These are phyloP conservation scores for Lophotis ruficrista DNA, from an alignment of 2,113 vertebrate genomes.

Conservation along the genomic window DNA sequence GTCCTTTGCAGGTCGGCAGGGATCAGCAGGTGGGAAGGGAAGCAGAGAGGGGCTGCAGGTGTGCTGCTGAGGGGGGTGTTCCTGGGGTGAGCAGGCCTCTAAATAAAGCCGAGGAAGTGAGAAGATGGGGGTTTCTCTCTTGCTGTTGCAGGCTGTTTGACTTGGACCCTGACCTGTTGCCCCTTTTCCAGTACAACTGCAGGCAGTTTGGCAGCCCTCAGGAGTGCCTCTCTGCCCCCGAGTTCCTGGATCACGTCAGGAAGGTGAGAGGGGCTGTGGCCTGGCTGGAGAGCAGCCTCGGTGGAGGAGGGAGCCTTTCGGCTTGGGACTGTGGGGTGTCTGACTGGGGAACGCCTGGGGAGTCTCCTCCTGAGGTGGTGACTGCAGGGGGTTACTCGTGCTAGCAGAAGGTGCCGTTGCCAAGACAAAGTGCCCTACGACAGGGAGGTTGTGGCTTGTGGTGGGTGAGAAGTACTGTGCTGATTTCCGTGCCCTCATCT, in stretches of 20 bases:
- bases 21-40: neutral
- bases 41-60: too few species aligned
- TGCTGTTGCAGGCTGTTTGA: conserved; percentile 85
- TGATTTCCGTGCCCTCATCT: neutral
- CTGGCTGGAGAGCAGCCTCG: neutral
- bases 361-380: neutral
- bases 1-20: neutral
- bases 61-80: neutral
- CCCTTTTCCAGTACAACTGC: conserved; percentile 89
- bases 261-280: conserved; percentile 82
- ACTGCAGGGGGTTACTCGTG: neutral
- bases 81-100: neutral
- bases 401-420: neutral
- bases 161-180: conserved; percentile 87
- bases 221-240: conserved; percentile 88
- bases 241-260: conserved; percentile 92
- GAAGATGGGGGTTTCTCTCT: neutral
- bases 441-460: neutral
- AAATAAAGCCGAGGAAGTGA: neutral
- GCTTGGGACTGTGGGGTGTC: neutral
- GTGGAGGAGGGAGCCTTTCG: neutral
- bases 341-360: neutral
- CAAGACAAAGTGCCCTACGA: neutral
- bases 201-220: conserved; percentile 83
- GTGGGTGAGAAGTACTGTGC: neutral